Percentiles rank a stretch among this genome's conserved stretches.
Evolutionary conservation across 1,140 invertebrate genomes (phyloP).

Genomic region (Ditylenchus dipsaci): DNA sequence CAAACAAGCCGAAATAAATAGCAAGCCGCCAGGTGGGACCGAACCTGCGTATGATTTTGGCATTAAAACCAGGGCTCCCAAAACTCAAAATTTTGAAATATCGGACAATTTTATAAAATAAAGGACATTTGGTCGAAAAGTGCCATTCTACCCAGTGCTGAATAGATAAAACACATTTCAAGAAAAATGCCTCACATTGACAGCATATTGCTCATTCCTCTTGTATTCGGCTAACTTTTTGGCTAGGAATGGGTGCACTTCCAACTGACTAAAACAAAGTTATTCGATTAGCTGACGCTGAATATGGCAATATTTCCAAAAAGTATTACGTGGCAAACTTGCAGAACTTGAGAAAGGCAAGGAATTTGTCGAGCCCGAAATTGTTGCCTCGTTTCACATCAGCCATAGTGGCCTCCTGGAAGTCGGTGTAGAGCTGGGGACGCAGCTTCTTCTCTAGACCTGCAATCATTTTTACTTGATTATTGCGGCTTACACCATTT

Average conservation of each 20-base stretch:
- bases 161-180: too few relatives aligned
- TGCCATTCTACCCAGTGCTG: too few relatives aligned
- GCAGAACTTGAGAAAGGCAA: conserved; percentile 81
- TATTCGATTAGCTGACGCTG: conserved; percentile 66
- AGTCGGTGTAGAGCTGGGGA: conserved; percentile 85
- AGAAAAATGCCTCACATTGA: conserved; percentile 39
- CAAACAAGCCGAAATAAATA: too few relatives aligned
- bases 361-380: conserved; percentile 97
- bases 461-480: background rate
- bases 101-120: too few relatives aligned
- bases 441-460: conserved; percentile 87
- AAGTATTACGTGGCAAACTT: background rate
- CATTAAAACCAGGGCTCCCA: too few relatives aligned
- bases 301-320: conserved; percentile 7
- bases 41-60: too few relatives aligned
- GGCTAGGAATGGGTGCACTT: conserved; percentile 74
- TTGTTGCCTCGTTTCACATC: conserved; percentile 89
- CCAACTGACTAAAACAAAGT: conserved; percentile 63
- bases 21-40: too few relatives aligned
- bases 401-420: conserved; percentile 83
- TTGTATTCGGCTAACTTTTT: conserved; percentile 81
- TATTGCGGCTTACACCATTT: background rate
- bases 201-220: conserved; percentile 82
- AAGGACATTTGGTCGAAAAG: too few relatives aligned
- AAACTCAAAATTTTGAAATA: too few relatives aligned